phyloP scores from a whole-genome alignment of 2,888 invertebrate genomes.

The Octonoba sinensis region DNA sequence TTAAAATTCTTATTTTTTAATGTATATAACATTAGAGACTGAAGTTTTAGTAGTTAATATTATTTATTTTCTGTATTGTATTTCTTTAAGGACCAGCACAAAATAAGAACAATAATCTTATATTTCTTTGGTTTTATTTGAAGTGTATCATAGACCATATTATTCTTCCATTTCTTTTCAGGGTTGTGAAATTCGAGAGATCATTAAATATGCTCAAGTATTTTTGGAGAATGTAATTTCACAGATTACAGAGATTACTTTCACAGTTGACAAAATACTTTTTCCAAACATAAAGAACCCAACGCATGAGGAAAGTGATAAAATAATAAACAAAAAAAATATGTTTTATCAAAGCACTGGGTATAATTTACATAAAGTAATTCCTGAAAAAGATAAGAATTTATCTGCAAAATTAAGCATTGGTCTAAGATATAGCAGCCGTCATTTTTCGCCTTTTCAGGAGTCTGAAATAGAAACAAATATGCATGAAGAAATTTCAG shows the following conservation, averaged over 20 bases:
- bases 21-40: no score
- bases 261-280: not conserved
- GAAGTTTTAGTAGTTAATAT: no score
- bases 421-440: constrained; percentile 43
- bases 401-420: constrained; percentile 1
- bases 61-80: no score
- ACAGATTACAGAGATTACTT: constrained; percentile 6
- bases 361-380: not conserved
- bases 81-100: no score
- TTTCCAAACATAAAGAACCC: not conserved
- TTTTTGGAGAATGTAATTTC: constrained; percentile 32
- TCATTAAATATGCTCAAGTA: constrained; percentile 27
- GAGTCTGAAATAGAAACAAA: not conserved
- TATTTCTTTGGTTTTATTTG: no score
- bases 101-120: no score
- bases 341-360: not conserved
- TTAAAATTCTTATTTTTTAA: no score
- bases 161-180: constrained; percentile 1
- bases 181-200: constrained; percentile 27
- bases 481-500: not conserved
- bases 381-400: not conserved
- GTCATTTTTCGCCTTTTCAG: constrained; percentile 38
- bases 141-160: no score
- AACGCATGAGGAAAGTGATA: no score
- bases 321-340: not conserved